Evolutionary conservation across 2,888 invertebrate species (phyloP).

Genomic region (Lycophotia porphyrea): DNA sequence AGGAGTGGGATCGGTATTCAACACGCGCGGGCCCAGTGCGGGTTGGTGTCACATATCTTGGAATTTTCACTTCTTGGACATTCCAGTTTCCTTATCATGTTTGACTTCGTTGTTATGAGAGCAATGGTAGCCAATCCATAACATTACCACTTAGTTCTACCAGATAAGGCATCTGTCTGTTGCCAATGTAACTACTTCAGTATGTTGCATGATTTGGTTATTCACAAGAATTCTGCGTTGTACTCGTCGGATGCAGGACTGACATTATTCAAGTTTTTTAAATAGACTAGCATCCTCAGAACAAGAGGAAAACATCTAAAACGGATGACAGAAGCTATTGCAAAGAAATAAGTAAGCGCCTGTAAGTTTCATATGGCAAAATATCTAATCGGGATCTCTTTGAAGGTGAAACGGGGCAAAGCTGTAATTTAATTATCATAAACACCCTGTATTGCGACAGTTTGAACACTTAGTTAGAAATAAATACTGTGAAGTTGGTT

Average conservation of each 20-base stretch:
- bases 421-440: not conserved
- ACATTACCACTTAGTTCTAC: too few relatives aligned
- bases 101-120: too few relatives aligned
- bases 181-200: too few relatives aligned
- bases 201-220: too few relatives aligned
- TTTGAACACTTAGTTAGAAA: slow-evolving; percentile 1
- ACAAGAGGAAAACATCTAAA: not conserved
- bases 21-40: not conserved
- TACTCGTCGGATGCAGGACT: too few relatives aligned
- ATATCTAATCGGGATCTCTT: not conserved
- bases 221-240: not conserved
- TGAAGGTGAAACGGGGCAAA: not conserved
- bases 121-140: not conserved
- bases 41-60: not conserved
- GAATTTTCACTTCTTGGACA: not conserved
- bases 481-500: not conserved
- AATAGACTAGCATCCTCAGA: not conserved
- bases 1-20: too few relatives aligned
- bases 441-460: not conserved
- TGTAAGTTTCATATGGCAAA: not conserved
- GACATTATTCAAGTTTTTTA: too few relatives aligned
- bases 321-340: not conserved
- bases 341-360: not conserved
- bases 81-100: not conserved
- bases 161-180: too few relatives aligned